These are phyloP conservation scores for Sphaerophoria taeniata DNA, from an alignment of 2,888 invertebrate genomes.

Conservation along the genomic window DNA sequence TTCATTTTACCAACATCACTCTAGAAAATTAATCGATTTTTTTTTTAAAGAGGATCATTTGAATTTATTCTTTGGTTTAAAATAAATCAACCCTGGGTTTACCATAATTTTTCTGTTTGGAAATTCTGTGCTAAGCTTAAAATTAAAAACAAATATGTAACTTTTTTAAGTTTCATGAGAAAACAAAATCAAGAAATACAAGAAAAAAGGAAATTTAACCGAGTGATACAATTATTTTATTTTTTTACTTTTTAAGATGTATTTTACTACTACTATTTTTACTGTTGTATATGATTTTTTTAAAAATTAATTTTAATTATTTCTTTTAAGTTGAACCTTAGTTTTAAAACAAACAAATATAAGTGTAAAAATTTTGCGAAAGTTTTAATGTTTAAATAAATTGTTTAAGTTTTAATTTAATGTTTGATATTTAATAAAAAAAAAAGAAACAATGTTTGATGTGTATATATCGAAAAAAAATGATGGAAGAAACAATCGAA, in stretches of 20 bases:
- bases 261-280: conserved; percentile 60
- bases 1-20: conserved; percentile 6
- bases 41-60: background rate
- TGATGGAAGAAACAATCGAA: conserved; percentile 29
- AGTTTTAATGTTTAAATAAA: conserved; percentile 38
- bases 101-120: conserved; percentile 54
- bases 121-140: conserved; percentile 58
- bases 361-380: conserved; percentile 60
- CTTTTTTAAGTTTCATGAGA: conserved; percentile 12
- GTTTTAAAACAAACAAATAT: conserved; percentile 39
- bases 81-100: conserved; percentile 36
- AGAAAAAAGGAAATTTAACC: conserved; percentile 56
- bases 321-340: conserved; percentile 45
- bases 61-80: background rate
- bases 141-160: conserved; percentile 15
- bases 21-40: background rate
- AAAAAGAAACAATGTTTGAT: conserved; percentile 44
- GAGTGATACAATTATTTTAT: conserved; percentile 63
- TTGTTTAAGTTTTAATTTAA: conserved; percentile 61
- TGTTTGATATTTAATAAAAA: conserved; percentile 36
- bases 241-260: conserved; percentile 62
- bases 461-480: conserved; percentile 56
- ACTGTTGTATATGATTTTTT: conserved; percentile 63
- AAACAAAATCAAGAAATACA: background rate
- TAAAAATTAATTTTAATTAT: conserved; percentile 7